phyloP scores from a whole-genome alignment of 1,140 invertebrate genomes.

The Scylla paramamosain region DNA sequence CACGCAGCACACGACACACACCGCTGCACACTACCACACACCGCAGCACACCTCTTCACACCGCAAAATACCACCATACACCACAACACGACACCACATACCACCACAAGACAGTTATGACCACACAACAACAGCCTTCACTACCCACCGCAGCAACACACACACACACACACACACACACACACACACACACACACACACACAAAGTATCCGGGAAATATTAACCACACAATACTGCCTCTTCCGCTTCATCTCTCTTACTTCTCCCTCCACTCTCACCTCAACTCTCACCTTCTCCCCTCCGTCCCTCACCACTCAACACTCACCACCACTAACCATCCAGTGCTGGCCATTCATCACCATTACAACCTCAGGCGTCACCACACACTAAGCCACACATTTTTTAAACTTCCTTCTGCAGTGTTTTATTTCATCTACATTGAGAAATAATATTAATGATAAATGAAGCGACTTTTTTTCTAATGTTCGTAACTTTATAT shows the following conservation, averaged over 20 bases:
- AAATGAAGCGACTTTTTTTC: no score
- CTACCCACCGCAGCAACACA: background rate
- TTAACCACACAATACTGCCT: no score
- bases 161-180: background rate
- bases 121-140: no score
- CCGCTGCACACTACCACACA: no score
- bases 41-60: no score
- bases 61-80: background rate
- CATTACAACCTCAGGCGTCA: background rate
- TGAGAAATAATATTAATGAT: no score
- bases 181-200: background rate
- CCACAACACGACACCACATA: background rate
- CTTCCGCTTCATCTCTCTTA: background rate
- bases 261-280: background rate
- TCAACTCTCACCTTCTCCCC: constrained; percentile 24
- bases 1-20: background rate
- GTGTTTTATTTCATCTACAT: no score
- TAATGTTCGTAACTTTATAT: no score
- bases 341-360: background rate
- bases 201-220: no score
- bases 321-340: background rate
- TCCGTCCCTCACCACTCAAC: background rate
- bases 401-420: no score
- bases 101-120: no score
- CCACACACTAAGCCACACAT: background rate